Evolutionary conservation across 2,797 vertebrate genomes (phyloP), one percentile per base, ranked within the genome.

Genomic region (Brachyalestes nurse): DNA sequence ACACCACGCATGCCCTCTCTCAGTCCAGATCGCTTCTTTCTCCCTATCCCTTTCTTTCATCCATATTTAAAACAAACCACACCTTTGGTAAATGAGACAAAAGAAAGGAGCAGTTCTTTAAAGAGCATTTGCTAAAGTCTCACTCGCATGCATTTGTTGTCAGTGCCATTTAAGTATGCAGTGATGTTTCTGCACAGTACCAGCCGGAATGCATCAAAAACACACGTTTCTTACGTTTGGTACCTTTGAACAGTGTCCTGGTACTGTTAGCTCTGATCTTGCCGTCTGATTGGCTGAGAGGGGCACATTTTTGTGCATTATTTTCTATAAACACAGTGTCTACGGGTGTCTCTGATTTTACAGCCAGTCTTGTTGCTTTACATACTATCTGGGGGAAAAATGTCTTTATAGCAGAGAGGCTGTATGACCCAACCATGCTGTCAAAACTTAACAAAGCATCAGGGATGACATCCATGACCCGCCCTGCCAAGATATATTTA

Each of bases 401-500:
- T 38, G 28, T 81, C 73, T 62, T 62, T 17, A 55, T 64, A 45
- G 73, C 55, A 71, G 79, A 53, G 51, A 60, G 53, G 67, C 78
- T 55, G 53, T 76, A 69, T 72, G 79, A 61, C 77, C 79, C 86
- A 84, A 42, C 57, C 60, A 12, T 73, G 82, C 79, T 74, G 80
- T 86, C 83, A 60, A 81, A 78, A 79, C 82, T 82, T 58, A 77
- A 78, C 75, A 81, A 73, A 81, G 40, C 77, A 13, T 69, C 70
- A 40, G 42, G 49, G 58, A 72, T 70, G 80, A 82, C 55, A 77
- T 77, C 80, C 49, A 69, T 65, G 74, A 70, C 64, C 74, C 65
- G n/a, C 74, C 34, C 25, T 72, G 53, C 58, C n/a, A 64, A 25
- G 51, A 42, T 58, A n/a, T 61, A 6, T 45, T 75, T 77, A 25